phyloP scores from a whole-genome alignment of 2,888 invertebrate species.

The Melinaea marsaeus region DNA sequence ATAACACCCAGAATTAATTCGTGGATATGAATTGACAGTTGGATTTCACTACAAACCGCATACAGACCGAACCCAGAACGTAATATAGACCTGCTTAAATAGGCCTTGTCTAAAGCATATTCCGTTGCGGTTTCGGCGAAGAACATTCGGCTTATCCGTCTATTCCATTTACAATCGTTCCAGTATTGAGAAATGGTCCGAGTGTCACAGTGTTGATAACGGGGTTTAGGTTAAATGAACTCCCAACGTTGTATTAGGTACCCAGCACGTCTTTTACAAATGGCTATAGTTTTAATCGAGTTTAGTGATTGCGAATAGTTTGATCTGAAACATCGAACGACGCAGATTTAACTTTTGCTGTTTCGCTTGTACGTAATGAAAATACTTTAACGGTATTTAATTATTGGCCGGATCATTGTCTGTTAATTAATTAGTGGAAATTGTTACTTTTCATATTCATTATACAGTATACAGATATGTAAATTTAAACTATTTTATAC shows the following conservation, averaged over 20 bases:
- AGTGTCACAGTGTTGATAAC: slow-evolving; percentile 20
- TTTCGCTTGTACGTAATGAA: slow-evolving; percentile 11
- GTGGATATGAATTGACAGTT: slow-evolving; percentile 35
- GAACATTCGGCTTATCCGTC: slow-evolving; percentile 42
- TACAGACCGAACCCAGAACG: slow-evolving; percentile 22
- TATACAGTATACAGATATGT: background rate
- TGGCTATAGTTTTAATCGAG: slow-evolving; percentile 62
- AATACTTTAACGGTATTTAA: background rate
- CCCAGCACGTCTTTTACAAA: slow-evolving; percentile 45
- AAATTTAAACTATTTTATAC: too few relatives aligned
- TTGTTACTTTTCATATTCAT: background rate
- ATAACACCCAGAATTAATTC: slow-evolving; percentile 30
- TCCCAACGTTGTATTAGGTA: slow-evolving; percentile 26
- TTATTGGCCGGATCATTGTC: background rate
- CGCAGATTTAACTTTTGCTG: slow-evolving; percentile 21
- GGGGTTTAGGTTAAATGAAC: slow-evolving; percentile 11
- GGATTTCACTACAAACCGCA: slow-evolving; percentile 37
- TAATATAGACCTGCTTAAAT: slow-evolving; percentile 36
- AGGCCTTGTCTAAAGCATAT: slow-evolving; percentile 45
- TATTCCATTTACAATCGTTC: slow-evolving; percentile 40
- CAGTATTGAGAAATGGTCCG: slow-evolving; percentile 25
- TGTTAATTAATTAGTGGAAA: background rate
- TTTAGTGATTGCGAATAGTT: slow-evolving; percentile 48
- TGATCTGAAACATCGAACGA: slow-evolving; percentile 29
- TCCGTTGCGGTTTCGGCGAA: slow-evolving; percentile 38